These are phyloP conservation scores for Erinaceus europaeus DNA, from an alignment of 2,113 vertebrate genomes.

Conservation along the genomic window DNA sequence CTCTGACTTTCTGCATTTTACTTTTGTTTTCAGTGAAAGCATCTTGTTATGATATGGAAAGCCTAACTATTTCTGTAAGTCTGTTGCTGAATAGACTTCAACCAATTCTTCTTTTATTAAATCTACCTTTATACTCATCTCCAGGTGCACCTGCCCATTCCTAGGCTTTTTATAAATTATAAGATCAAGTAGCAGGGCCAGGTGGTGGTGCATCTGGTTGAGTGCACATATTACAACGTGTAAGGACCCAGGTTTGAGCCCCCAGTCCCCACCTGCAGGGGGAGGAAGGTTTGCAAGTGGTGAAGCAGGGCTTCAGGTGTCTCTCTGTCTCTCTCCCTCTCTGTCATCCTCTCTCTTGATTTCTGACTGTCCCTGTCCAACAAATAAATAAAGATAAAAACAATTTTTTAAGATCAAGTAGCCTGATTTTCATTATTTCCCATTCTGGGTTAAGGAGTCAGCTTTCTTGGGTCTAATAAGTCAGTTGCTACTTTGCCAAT, in stretches of 20 bases:
- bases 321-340: no score
- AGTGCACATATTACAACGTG: no score
- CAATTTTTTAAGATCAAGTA: no score
- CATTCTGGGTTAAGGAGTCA: not conserved
- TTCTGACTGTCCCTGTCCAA: no score
- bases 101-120: constrained; percentile 1
- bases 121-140: not conserved
- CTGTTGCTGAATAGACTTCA: constrained; percentile 1
- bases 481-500: not conserved
- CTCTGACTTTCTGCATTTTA: not conserved
- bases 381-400: no score
- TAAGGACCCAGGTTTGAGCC: no score
- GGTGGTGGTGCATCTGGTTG: no score
- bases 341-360: no score
- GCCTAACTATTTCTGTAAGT: not conserved
- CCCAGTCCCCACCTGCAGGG: no score
- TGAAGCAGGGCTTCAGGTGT: no score
- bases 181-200: no score
- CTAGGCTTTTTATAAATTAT: constrained; percentile 16
- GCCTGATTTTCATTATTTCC: not conserved
- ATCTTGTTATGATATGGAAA: not conserved
- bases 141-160: not conserved
- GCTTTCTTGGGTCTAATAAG: not conserved
- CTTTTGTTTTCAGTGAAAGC: constrained; percentile 5
- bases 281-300: no score